Evolutionary conservation across 2,888 invertebrate genomes (phyloP).

Genomic region (Cephus rjabovi): DNA sequence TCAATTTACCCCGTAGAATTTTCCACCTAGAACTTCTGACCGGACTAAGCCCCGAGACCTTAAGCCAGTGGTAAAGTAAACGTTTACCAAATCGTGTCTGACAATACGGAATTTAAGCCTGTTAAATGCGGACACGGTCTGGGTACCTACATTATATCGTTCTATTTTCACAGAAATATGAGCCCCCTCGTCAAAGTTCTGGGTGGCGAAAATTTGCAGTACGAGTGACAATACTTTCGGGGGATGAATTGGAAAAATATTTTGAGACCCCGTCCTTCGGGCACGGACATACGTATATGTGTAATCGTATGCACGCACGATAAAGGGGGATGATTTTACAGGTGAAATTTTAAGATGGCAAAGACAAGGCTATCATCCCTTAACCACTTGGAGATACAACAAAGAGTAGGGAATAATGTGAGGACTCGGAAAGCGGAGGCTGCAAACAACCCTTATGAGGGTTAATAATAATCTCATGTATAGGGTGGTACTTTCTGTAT

Average conservation of each 20-base stretch:
- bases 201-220: background rate
- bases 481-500: background rate
- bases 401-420: background rate
- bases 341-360: background rate
- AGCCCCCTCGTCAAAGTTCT: background rate
- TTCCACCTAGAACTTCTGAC: slow-evolving; percentile 23
- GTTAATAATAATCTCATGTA: slow-evolving; percentile 6
- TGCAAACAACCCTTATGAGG: background rate
- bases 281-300: background rate
- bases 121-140: slow-evolving; percentile 1
- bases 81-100: slow-evolving; percentile 51
- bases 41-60: slow-evolving; percentile 7
- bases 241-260: background rate
- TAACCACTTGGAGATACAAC: background rate
- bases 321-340: background rate
- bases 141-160: background rate
- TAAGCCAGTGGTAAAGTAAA: slow-evolving; percentile 26
- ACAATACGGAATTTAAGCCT: slow-evolving; percentile 20
- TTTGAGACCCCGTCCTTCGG: background rate
- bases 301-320: background rate
- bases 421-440: background rate
- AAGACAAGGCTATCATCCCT: background rate
- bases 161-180: slow-evolving; percentile 8
- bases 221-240: background rate
- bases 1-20: slow-evolving; percentile 62